These are phyloP conservation scores for Melanostoma scalare DNA, from an alignment of 2,888 invertebrate species.

Conservation along the genomic window DNA sequence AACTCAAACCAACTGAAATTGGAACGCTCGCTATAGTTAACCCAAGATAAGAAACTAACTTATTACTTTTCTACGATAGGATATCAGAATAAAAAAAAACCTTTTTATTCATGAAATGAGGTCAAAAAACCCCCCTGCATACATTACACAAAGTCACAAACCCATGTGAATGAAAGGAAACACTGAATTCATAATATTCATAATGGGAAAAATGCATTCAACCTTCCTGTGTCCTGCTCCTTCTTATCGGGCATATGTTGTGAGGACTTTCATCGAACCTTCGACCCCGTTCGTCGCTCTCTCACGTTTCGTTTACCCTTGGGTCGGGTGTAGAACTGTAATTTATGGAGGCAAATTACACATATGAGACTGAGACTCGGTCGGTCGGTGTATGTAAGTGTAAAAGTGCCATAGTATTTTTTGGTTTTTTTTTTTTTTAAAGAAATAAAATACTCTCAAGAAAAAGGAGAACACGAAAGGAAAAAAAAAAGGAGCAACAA, in stretches of 20 bases:
- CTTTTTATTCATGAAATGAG: constrained; percentile 23
- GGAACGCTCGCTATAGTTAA: constrained; percentile 30
- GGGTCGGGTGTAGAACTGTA: constrained; percentile 52
- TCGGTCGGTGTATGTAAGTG: neutral
- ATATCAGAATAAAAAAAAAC: constrained; percentile 13
- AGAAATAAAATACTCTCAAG: constrained; percentile 6
- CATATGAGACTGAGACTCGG: constrained; percentile 19
- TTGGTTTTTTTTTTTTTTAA: neutral
- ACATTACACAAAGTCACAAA: constrained; percentile 1
- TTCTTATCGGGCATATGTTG: constrained; percentile 58
- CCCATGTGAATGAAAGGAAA: neutral
- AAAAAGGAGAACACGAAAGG: neutral
- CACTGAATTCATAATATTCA: constrained; percentile 57
- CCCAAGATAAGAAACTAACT: constrained; percentile 63
- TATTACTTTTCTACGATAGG: constrained; percentile 37
- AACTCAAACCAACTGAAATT: constrained; percentile 50
- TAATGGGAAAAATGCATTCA: constrained; percentile 53
- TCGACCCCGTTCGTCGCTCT: constrained; percentile 5
- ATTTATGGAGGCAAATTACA: constrained; percentile 70
- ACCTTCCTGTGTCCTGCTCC: constrained; percentile 24
- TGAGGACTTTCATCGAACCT: constrained; percentile 35
- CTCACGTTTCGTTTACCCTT: neutral
- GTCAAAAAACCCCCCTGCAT: constrained; percentile 26
- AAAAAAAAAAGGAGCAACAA: neutral
- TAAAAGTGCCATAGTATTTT: neutral